Evolutionary conservation across 2,888 invertebrate species (phyloP).

Genomic region (Idaea aversata): DNA sequence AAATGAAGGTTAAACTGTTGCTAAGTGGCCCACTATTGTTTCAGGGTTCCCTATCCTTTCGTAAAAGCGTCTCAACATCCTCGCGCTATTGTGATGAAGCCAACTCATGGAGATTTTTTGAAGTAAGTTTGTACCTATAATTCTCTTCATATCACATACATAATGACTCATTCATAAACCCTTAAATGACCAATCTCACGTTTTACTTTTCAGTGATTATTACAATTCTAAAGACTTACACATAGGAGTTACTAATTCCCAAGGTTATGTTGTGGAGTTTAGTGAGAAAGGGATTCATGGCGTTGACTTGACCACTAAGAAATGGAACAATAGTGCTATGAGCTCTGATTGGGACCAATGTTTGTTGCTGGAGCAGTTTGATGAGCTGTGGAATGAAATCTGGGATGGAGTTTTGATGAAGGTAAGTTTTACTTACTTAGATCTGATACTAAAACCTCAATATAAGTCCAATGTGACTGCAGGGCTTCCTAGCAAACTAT

Average conservation of each 20-base stretch:
- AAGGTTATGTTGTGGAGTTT: constrained; percentile 90
- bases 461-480: neutral
- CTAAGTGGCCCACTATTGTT: constrained; percentile 63
- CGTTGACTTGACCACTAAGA: constrained; percentile 79
- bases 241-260: constrained; percentile 93
- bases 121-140: constrained; percentile 80
- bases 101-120: constrained; percentile 92
- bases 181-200: constrained; percentile 14
- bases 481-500: no score
- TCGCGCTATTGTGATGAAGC: constrained; percentile 91
- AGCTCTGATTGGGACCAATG: constrained; percentile 85
- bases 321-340: constrained; percentile 79
- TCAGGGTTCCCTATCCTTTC: constrained; percentile 92
- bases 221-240: constrained; percentile 91
- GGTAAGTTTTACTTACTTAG: constrained; percentile 51
- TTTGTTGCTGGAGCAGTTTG: constrained; percentile 84
- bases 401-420: constrained; percentile 86
- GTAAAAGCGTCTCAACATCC: constrained; percentile 89
- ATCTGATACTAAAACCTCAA: neutral
- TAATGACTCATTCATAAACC: constrained; percentile 24
- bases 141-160: constrained; percentile 25
- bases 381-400: constrained; percentile 86
- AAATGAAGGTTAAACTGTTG: constrained; percentile 45
- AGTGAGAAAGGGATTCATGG: constrained; percentile 87
- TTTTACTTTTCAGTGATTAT: constrained; percentile 83